These are phyloP conservation scores for Eilema griseolum DNA, from an alignment of 2,888 invertebrate species.

Conservation along the genomic window DNA sequence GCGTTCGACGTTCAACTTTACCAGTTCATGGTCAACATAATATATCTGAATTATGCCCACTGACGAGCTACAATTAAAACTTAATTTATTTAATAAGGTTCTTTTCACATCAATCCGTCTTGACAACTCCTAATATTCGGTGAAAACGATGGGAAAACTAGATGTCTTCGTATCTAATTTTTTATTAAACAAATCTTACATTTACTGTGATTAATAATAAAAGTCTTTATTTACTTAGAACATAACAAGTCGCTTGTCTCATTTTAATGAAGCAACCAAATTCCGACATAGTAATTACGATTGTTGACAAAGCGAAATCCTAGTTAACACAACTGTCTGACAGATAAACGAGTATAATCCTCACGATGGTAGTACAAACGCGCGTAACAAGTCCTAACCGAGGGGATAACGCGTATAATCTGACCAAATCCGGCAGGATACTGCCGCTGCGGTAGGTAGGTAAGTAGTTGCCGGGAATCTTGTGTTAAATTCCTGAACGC, in stretches of 20 bases:
- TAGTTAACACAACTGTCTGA: constrained; percentile 49
- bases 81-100: background rate
- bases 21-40: no score
- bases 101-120: no score
- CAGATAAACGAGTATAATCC: constrained; percentile 50
- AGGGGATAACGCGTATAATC: constrained; percentile 57
- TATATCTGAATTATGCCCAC: background rate
- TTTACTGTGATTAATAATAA: background rate
- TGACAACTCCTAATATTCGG: no score
- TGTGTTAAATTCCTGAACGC: constrained; percentile 64
- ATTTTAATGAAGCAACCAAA: constrained; percentile 47
- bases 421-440: constrained; percentile 70
- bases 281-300: constrained; percentile 50
- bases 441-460: constrained; percentile 82
- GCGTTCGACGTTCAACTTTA: no score
- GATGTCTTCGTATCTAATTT: background rate
- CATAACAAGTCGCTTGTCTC: constrained; percentile 38
- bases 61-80: background rate
- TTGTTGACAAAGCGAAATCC: constrained; percentile 56
- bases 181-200: background rate
- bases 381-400: constrained; percentile 46
- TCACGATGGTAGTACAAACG: constrained; percentile 47
- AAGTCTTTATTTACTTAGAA: constrained; percentile 24
- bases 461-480: constrained; percentile 71
- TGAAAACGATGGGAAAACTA: background rate